These are phyloP conservation scores for Agrypnia vestita DNA, from an alignment of 1,140 invertebrate species.

Conservation along the genomic window DNA sequence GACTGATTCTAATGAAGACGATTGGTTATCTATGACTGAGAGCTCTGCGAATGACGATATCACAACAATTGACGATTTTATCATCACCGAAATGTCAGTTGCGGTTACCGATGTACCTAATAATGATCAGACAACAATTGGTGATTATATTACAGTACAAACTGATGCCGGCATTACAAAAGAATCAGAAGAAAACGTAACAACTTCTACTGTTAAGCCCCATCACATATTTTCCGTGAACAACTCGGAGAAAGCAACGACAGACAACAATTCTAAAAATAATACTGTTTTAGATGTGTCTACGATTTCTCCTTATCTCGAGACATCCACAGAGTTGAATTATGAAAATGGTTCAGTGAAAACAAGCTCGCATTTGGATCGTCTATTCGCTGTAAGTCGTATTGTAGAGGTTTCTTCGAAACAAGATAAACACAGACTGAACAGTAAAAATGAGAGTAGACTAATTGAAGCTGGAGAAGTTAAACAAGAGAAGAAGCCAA, in stretches of 20 bases:
- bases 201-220: constrained; percentile 66
- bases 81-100: constrained; percentile 62
- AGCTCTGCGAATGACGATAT: constrained; percentile 47
- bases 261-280: constrained; percentile 41
- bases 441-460: constrained; percentile 74
- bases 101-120: constrained; percentile 1
- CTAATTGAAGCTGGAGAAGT: constrained; percentile 70
- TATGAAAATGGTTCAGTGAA: constrained; percentile 45
- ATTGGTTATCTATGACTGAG: constrained; percentile 33
- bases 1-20: constrained; percentile 43
- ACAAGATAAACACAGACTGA: constrained; percentile 73
- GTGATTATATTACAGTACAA: neutral
- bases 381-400: constrained; percentile 78
- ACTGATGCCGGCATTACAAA: constrained; percentile 57
- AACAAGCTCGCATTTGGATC: constrained; percentile 68
- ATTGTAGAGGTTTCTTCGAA: constrained; percentile 78
- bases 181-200: constrained; percentile 63
- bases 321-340: constrained; percentile 33
- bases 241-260: constrained; percentile 59
- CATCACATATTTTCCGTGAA: constrained; percentile 72
- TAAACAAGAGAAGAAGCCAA: constrained; percentile 74
- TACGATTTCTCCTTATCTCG: constrained; percentile 12
- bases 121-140: neutral
- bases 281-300: constrained; percentile 40
- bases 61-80: constrained; percentile 22